phyloP scores from a whole-genome alignment of 2,113 vertebrate species.

The Empidonax traillii region DNA sequence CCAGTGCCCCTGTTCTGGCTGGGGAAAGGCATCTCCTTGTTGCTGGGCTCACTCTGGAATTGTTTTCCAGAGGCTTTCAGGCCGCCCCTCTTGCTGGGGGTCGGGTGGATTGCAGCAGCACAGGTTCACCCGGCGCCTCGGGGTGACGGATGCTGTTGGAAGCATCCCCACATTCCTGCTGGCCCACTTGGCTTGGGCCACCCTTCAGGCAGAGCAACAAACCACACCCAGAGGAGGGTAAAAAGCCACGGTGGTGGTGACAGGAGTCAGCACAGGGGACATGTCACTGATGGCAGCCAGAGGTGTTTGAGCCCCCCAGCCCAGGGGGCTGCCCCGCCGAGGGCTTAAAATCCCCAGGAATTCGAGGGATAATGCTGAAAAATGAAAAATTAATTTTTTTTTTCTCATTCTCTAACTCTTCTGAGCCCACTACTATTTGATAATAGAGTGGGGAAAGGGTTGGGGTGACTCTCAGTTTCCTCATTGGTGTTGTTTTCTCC shows the following conservation, averaged over 20 bases:
- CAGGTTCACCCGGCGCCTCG: accelerated
- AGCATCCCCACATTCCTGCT: background rate
- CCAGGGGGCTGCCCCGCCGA: accelerated
- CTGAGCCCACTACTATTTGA: accelerated
- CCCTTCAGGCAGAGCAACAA: background rate
- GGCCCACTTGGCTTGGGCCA: background rate
- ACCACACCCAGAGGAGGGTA: background rate
- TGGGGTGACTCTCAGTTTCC: background rate
- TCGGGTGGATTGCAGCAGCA: background rate
- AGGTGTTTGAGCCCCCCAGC: background rate
- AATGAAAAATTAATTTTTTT: background rate
- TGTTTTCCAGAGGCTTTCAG: background rate
- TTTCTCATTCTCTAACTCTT: accelerated
- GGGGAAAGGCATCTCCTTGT: background rate
- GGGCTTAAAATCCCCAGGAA: accelerated
- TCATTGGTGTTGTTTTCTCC: background rate
- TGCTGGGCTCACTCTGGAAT: background rate
- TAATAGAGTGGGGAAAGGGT: background rate
- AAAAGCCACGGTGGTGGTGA: background rate
- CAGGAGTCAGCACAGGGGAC: background rate
- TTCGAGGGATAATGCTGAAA: background rate
- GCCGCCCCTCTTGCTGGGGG: background rate
- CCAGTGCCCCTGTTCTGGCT: background rate
- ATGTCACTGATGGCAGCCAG: accelerated
- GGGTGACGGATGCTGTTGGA: background rate